A percentile compares a stretch with the other conserved stretches of the same genome.
phyloP scores from a whole-genome alignment of 2,797 vertebrate species.

The Chromis chromis region DNA sequence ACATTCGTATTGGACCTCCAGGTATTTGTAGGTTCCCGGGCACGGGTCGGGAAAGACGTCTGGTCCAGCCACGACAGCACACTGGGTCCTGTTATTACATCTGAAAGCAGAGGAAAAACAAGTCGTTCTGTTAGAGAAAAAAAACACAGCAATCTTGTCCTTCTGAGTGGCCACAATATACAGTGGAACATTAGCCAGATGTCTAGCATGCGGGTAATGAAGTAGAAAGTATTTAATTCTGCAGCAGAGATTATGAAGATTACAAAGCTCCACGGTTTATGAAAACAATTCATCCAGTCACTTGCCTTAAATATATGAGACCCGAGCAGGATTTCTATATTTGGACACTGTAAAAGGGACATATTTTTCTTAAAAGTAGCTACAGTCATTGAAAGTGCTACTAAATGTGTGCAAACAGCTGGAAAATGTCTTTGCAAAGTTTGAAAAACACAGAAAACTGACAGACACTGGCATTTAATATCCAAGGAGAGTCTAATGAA shows the following conservation, averaged over 20 bases:
- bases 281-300: conserved; percentile 22
- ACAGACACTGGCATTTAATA: background rate
- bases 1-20: conserved; percentile 98
- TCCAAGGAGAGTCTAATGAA: too few relatives aligned
- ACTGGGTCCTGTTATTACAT: conserved; percentile 98
- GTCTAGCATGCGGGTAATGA: conserved; percentile 68
- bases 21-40: conserved; percentile 97
- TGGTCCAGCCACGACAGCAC: conserved; percentile 95
- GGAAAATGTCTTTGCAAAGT: too few relatives aligned
- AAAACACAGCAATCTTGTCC: background rate
- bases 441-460: too few relatives aligned
- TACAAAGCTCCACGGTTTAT: conserved; percentile 17
- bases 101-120: conserved; percentile 79
- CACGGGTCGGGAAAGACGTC: conserved; percentile 98
- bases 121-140: conserved; percentile 12
- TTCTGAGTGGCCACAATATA: conserved; percentile 22
- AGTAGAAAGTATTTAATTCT: conserved; percentile 62
- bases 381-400: background rate
- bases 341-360: background rate
- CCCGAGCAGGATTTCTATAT: background rate
- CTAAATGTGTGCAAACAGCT: too few relatives aligned
- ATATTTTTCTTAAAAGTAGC: background rate
- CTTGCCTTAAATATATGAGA: background rate
- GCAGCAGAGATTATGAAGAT: conserved; percentile 45
- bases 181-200: conserved; percentile 41